Percentiles rank a stretch among this genome's conserved stretches.
Conservation (phyloP, 2,888 invertebrate species). For the Rhagonycha fulva region DNA sequence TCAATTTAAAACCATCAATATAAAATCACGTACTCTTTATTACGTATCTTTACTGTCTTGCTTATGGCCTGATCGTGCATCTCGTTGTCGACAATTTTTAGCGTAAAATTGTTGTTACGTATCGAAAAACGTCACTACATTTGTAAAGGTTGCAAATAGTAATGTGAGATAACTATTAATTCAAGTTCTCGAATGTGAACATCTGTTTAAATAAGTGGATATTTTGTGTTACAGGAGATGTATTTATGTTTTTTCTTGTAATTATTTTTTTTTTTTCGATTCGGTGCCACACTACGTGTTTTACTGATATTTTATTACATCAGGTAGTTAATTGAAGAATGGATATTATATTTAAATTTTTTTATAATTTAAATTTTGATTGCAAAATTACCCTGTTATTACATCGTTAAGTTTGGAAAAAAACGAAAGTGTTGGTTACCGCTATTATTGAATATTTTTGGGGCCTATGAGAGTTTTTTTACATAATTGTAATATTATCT, state of each 20-base stretch:
- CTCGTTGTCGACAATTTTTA: conserved; percentile 41
- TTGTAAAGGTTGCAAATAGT: conserved; percentile 7
- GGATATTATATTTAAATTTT: not conserved
- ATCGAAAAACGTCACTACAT: not conserved
- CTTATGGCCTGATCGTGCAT: conserved; percentile 47
- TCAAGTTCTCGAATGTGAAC: conserved; percentile 25
- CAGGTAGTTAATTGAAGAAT: not conserved
- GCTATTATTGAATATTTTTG: not conserved
- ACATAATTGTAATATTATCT: no score
- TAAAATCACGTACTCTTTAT: conserved; percentile 53
- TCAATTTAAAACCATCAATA: conserved; percentile 53
- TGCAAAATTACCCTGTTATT: not conserved
- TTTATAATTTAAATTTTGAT: not conserved
- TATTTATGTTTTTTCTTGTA: not conserved
- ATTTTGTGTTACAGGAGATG: conserved; percentile 31
- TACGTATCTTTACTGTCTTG: conserved; percentile 35
- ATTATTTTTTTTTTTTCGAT: not conserved
- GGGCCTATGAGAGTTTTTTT: no score
- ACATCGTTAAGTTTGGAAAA: not conserved
- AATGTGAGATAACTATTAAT: conserved; percentile 17
- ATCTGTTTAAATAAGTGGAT: conserved; percentile 40
- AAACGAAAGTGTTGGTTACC: not conserved
- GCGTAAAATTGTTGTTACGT: conserved; percentile 15
- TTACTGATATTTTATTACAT: not conserved
- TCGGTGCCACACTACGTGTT: not conserved